Conservation (phyloP, 1,140 invertebrate genomes). For the Platyscapa corneri region DNA sequence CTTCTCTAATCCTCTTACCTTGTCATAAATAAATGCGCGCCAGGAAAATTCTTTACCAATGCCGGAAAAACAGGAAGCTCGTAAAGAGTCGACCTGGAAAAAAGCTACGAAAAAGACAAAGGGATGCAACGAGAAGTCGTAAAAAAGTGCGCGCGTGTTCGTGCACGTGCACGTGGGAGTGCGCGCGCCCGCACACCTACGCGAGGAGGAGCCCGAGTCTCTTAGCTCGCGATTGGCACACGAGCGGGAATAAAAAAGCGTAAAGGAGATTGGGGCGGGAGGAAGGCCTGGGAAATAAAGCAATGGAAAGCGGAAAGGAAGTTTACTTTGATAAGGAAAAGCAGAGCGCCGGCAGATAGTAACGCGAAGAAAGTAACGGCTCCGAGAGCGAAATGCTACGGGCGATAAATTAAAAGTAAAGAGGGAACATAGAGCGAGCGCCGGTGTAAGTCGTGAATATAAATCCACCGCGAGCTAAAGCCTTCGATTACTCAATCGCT, state of each 20-base stretch:
- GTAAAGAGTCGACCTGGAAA: constrained; percentile 27
- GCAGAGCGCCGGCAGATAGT: neutral
- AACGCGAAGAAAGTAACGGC: neutral
- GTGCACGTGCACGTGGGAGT: neutral
- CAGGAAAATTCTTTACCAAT: constrained; percentile 1
- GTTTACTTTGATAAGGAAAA: constrained; percentile 8
- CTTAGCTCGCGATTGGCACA: neutral
- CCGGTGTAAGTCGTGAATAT: neutral
- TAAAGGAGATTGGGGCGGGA: neutral
- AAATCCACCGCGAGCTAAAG: constrained; percentile 3
- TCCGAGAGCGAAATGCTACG: neutral
- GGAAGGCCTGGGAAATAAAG: constrained; percentile 15
- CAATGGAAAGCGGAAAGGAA: constrained; percentile 7
- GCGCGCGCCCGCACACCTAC: neutral
- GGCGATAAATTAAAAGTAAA: neutral
- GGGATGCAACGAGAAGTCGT: constrained; percentile 6
- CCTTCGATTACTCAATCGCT: constrained; percentile 53
- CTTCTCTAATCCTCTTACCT: constrained; percentile 40
- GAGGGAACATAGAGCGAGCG: neutral
- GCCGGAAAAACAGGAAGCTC: constrained; percentile 36
- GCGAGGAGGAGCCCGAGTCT: neutral
- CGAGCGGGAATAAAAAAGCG: neutral
- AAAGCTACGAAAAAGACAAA: constrained; percentile 9
- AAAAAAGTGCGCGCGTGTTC: neutral
- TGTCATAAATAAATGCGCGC: constrained; percentile 27